Conservation (phyloP, 2,797 vertebrate genomes). For the Aldrovandia affinis region DNA sequence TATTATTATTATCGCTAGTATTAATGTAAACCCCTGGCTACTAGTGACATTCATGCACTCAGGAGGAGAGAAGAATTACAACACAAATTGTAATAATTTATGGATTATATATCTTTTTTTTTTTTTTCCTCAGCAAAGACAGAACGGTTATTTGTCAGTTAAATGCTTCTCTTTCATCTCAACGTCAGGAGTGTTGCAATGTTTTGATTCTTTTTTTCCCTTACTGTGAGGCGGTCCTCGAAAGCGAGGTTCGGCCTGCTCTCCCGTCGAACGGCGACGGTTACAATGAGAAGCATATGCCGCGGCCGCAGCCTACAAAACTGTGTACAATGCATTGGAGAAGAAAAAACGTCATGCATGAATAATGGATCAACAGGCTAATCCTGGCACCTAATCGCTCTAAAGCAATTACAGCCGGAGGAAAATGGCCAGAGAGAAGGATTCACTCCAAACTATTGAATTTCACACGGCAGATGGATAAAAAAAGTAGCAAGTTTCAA, state of each 20-base stretch:
- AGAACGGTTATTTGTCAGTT: neutral
- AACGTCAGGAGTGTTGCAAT: neutral
- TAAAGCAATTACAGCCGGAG: conserved; percentile 51
- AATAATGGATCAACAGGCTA: conserved; percentile 61
- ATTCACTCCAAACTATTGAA: conserved; percentile 47
- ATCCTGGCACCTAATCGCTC: conserved; percentile 60
- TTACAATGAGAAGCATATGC: conserved; percentile 54
- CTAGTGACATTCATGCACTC: neutral
- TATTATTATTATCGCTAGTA: neutral
- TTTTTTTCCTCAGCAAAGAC: too few relatives aligned
- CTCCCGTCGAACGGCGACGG: conserved; percentile 60
- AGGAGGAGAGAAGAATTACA: neutral
- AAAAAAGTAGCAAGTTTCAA: conserved; percentile 43
- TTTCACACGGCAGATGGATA: conserved; percentile 43
- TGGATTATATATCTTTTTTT: neutral
- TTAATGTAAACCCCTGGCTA: neutral
- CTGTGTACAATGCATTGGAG: conserved; percentile 39
- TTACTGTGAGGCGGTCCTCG: conserved; percentile 44
- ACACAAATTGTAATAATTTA: neutral
- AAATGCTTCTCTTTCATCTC: neutral
- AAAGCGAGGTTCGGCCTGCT: conserved; percentile 37
- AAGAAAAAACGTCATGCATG: conserved; percentile 53
- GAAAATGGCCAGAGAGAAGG: conserved; percentile 40
- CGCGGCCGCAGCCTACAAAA: conserved; percentile 53
- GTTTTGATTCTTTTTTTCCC: conserved; percentile 47